These are phyloP conservation scores for Karalla daura DNA, from an alignment of 2,797 vertebrate species.

Conservation along the genomic window DNA sequence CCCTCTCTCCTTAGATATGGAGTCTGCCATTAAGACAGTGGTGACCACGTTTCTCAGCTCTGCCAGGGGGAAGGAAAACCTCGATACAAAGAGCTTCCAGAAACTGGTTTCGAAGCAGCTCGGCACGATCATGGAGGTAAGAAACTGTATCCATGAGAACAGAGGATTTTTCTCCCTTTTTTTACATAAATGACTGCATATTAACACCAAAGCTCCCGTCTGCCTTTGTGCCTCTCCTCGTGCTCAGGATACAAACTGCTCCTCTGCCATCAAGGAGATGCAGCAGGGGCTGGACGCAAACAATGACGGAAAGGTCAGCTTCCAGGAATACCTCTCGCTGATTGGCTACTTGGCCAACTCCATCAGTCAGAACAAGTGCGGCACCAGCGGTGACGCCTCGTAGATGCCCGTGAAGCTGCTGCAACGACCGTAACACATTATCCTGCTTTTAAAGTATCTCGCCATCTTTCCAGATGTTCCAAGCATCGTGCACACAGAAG, in stretches of 20 bases:
- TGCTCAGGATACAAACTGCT: conserved; percentile 72
- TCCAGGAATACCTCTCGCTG: conserved; percentile 80
- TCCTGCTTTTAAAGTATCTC: background rate
- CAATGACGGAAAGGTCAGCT: conserved; percentile 81
- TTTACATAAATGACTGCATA: background rate
- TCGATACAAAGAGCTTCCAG: conserved; percentile 65
- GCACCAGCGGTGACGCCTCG: conserved; percentile 6
- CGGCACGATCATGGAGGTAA: conserved; percentile 76
- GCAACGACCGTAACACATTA: background rate
- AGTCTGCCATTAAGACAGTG: conserved; percentile 77
- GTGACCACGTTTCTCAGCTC: conserved; percentile 72
- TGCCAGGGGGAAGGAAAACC: conserved; percentile 68
- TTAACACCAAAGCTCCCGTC: background rate
- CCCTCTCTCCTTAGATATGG: conserved; percentile 70
- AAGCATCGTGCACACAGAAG: background rate
- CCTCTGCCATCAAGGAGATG: conserved; percentile 76
- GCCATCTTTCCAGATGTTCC: conserved; percentile 21
- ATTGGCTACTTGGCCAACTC: conserved; percentile 77
- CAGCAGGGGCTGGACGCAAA: conserved; percentile 77
- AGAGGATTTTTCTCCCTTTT: background rate
- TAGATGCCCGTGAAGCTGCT: conserved; percentile 33
- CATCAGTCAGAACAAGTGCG: conserved; percentile 50
- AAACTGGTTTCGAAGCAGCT: conserved; percentile 77
- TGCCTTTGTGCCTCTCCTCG: background rate
- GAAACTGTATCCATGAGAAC: background rate